Evolutionary conservation across 2,888 invertebrate species (phyloP).

Genomic region (Catocala sponsa): DNA sequence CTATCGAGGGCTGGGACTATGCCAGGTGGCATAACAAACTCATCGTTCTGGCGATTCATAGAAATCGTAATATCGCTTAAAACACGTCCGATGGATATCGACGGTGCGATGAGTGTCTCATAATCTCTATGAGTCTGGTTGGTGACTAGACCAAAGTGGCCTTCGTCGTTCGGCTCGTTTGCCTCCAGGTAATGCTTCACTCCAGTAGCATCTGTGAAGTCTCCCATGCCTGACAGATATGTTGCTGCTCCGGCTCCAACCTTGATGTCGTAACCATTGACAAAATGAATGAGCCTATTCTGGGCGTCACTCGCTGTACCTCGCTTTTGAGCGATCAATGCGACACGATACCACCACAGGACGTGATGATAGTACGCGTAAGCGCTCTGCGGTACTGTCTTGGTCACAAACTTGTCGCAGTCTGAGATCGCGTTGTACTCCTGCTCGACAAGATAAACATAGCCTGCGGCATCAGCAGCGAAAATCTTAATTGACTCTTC

Average conservation of each 20-base stretch:
- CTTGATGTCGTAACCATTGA: conserved; percentile 15
- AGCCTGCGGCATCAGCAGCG: conserved; percentile 32
- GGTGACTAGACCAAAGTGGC: conserved; percentile 10
- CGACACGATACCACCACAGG: conserved; percentile 17
- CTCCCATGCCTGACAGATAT: conserved; percentile 18
- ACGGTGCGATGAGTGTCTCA: background rate
- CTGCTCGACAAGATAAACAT: conserved; percentile 22
- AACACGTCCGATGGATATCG: background rate
- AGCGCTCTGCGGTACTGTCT: conserved; percentile 24
- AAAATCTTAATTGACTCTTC: conserved; percentile 21
- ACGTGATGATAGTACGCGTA: conserved; percentile 31
- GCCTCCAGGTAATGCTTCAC: conserved; percentile 10
- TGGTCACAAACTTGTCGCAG: conserved; percentile 31
- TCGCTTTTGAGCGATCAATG: conserved; percentile 7
- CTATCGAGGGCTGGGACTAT: no score
- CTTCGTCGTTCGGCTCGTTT: background rate
- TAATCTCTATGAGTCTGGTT: conserved; percentile 1
- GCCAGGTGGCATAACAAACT: no score
- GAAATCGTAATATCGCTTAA: no score
- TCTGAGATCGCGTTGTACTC: conserved; percentile 39
- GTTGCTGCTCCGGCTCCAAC: conserved; percentile 19
- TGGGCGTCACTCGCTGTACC: conserved; percentile 7
- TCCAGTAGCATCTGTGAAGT: conserved; percentile 11
- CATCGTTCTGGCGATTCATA: no score
- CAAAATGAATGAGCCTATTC: conserved; percentile 15